Conservation (phyloP, 2,113 vertebrate species). For the Corythornis madagascariensis region DNA sequence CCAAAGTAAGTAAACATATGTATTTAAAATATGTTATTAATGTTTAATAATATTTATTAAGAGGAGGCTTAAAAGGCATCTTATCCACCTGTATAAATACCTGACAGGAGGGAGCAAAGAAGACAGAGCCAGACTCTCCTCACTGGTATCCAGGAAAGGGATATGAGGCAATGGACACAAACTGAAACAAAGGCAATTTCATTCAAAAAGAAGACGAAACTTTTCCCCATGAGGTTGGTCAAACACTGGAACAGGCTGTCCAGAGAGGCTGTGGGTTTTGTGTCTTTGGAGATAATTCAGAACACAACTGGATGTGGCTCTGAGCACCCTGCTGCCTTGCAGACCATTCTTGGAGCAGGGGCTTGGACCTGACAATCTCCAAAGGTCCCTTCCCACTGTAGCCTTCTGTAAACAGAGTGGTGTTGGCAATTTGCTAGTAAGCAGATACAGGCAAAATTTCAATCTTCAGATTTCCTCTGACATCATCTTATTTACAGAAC, state of each 20-base stretch:
- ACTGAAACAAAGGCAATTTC: background rate
- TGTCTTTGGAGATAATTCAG: background rate
- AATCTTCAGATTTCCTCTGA: background rate
- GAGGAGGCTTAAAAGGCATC: background rate
- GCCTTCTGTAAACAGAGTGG: background rate
- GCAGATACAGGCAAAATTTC: background rate
- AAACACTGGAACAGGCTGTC: background rate
- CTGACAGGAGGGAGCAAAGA: background rate
- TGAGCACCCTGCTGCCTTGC: background rate
- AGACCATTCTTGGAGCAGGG: background rate
- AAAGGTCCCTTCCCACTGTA: background rate
- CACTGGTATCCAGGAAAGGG: background rate
- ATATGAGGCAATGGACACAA: background rate
- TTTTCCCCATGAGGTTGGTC: background rate
- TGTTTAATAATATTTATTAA: background rate
- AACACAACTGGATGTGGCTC: background rate
- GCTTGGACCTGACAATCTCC: background rate
- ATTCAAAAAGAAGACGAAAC: background rate
- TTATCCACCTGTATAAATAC: background rate
- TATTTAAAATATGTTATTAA: background rate
- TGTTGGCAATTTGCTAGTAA: background rate
- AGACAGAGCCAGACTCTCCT: background rate
- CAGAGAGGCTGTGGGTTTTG: background rate
- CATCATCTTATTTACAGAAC: background rate
- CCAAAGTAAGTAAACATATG: background rate